Conservation (phyloP, 2,113 vertebrate species). For the Megaceryle torquata region DNA sequence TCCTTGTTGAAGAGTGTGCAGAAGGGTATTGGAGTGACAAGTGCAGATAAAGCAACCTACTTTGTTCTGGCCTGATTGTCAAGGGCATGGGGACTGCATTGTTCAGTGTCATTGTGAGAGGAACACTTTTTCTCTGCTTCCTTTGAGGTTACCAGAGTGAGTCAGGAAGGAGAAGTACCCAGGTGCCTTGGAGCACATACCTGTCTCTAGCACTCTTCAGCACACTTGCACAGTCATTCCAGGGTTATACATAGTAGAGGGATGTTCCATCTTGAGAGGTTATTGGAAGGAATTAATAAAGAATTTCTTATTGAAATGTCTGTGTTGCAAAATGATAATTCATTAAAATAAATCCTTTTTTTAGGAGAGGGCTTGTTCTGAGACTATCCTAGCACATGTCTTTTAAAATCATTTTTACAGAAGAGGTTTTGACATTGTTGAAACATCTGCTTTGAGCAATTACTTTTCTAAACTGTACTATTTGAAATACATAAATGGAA, state of each 20-base stretch:
- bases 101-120: not conserved
- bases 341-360: not conserved
- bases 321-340: not conserved
- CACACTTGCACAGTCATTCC: not conserved
- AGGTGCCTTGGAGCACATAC: conserved; percentile 7
- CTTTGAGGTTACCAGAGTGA: not conserved
- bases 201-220: conserved; percentile 11
- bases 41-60: not conserved
- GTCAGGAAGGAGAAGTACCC: not conserved
- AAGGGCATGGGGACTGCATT: not conserved
- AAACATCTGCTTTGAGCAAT: conserved; percentile 9
- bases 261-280: not conserved
- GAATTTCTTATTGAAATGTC: not conserved
- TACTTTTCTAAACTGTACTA: not conserved
- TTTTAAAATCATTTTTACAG: not conserved
- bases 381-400: not conserved
- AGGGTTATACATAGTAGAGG: not conserved
- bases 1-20: not conserved
- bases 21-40: not conserved
- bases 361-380: not conserved
- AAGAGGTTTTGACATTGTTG: conserved; percentile 12
- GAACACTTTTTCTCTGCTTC: not conserved
- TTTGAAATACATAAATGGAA: not conserved
- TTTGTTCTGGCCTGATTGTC: not conserved
- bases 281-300: conserved; percentile 3